Base-by-base conservation (phyloP, 1,140 invertebrate species). In the Lycorma delicatula region DNA sequence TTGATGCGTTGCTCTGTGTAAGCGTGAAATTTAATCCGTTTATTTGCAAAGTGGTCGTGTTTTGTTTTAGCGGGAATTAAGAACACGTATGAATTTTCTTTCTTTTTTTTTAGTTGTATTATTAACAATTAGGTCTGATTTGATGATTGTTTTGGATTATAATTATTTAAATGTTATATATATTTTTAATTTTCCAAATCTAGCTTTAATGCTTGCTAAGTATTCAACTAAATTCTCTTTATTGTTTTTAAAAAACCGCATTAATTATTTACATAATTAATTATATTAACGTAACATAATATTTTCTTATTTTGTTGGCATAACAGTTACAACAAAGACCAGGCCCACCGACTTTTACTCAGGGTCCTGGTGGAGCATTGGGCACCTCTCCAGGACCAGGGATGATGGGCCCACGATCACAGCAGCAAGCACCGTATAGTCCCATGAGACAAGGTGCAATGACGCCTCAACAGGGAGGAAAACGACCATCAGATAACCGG, bases 401-500 rank as follows among this genome's bases (percentile, higher is more conserved):
- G 13, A 76, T 75, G 20, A 79, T 81, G 67, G 79, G 81, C 68
- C 75, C 76, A 58, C 62, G 73, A 47, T 74, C 74, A 41, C 75
- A 75, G 12, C 79, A 72, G 66, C 76, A 79, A 55, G 72, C 74
- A 1, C 61, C 64, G 5, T 81, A 81, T 60, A 72, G 75, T 1
- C 79, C 77, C 29, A 77, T 83, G 78, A 70, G 80, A 23, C 78
- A 78, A 60, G 74, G 77, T 1, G 76, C 78, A 13, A 78, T 80
- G 68, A 74, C 75, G 13, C 74, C 76, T 18, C 72, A 71, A 51
- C 63, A 65, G 18, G 76, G 76, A 31, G 76, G 76, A 36, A 86
- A 86, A 70, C 70, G 83, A 38, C 79, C 79, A 6, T 68, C 74
- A 1, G 83, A 83, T 69, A 77, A 75, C 62, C 74, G 83, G 60